Base-by-base conservation (phyloP, 1,140 invertebrate genomes). In the Leptoteleia sp. region DNA sequence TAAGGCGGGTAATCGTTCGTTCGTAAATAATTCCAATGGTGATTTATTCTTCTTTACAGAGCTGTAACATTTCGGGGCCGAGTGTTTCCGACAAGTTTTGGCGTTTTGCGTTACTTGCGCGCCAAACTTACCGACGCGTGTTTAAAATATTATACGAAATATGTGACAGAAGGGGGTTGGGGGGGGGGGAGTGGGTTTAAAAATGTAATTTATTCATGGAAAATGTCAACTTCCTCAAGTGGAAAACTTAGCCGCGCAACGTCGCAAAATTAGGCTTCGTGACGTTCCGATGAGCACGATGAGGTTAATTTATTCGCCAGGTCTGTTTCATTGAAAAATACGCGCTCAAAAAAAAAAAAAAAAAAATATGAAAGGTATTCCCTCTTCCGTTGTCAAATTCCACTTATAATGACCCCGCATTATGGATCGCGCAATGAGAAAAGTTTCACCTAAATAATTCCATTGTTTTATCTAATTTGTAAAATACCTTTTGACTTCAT, bases 41-140 rank as follows among this genome's bases (percentile, higher is more conserved):
- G 65, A 77, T 67, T 42, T 37, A 65, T 55, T 64, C 19, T 42
- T 64, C n/a, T 29, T 50, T 37, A 8, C n/a, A 38, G 48, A 15
- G 43, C 57, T 55, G 59, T 25, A 8, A 17, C 9, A 43, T 42
- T 50, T 17, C 25, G 12, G 50, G 47, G 55, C 52, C 40, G 67
- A 64, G 19, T 71, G 75, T 68, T 73, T 62, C 62, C 54, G 68
- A 73, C 68, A 73, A 79, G 68, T 73, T 73, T 79, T 64, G 47
- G 54, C 57, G 16, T n/a, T 78, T 65, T 65, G 59, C 67, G 43
- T 71, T 70, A 67, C n/a, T n/a, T 33, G 45, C 40, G 61, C 35
- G 16, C 47, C 17, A 52, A 71, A 77, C 67, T 77, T 59, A 65
- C 35, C 65, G 64, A 65, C 25, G 38, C 59, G 73, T 70, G 59